phyloP scores from a whole-genome alignment of 2,797 vertebrate genomes.

The Characodon lateralis region DNA sequence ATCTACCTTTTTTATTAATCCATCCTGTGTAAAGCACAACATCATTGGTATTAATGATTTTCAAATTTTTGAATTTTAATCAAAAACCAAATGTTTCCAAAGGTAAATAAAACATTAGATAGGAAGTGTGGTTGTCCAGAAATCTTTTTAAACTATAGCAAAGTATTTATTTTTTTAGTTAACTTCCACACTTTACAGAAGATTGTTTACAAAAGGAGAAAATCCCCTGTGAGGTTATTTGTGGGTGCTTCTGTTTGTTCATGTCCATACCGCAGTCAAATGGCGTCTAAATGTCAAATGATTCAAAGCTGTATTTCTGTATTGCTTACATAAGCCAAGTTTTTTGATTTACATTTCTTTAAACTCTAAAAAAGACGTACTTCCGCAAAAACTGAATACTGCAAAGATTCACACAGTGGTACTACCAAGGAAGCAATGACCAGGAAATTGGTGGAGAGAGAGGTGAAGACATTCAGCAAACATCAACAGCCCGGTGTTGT shows the following conservation, averaged over 20 bases:
- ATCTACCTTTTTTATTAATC: not conserved
- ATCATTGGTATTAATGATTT: not conserved
- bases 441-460: no score
- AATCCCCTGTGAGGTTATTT: slow-evolving; percentile 44
- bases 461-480: no score
- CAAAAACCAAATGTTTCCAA: not conserved
- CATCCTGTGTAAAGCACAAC: not conserved
- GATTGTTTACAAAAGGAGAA: not conserved
- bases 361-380: not conserved
- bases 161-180: not conserved
- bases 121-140: not conserved
- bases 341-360: not conserved
- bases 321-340: not conserved
- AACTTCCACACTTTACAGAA: not conserved
- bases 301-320: not conserved
- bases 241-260: not conserved
- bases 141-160: not conserved
- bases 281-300: slow-evolving; percentile 1
- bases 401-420: not conserved
- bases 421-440: not conserved
- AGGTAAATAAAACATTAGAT: not conserved
- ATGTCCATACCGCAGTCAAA: not conserved
- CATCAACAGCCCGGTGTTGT: no score
- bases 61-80: not conserved
- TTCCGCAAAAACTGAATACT: not conserved